Evolutionary conservation across 2,888 invertebrate genomes (phyloP), one percentile per base, ranked within the genome.

Genomic region (Bimastos eiseni): DNA sequence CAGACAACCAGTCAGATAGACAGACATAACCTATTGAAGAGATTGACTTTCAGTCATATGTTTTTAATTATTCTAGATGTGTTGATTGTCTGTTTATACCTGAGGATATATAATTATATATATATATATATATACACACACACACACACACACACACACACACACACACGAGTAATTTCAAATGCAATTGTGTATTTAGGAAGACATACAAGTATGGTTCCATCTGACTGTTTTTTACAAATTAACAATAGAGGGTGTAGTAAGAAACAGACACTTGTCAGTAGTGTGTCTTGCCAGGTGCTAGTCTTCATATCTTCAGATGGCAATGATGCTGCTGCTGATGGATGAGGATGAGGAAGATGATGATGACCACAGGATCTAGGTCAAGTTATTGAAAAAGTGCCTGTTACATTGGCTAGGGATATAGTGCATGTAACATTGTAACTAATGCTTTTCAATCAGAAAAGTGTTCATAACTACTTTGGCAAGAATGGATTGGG

Each of bases 81-180:
- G 70, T 70, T n/a, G 70, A 70, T 70, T 70, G 70, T 70, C 70
- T 70, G 70, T 70, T 70, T 70, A n/a, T 70, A n/a, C 70, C 70
- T n/a, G 30, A n/a, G 70, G n/a, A n/a, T 30, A 70, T 30, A 8
- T n/a, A 8, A n/a, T 8, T 70, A 11, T n/a, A 8, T 70, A 17
- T 44, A 44, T 44, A 44, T 44, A 41, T 24, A 55, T 24, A 30
- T 55, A 11, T 55, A 30, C 8, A 30, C 30, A 30, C 30, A 44
- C 2, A 44, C 4, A 55, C 4, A 30, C 30, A 30, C 30, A 30
- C 19, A 19, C 19, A 19, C n/a, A n/a, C n/a, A n/a, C n/a, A n/a
- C n/a, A n/a, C n/a, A n/a, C n/a, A n/a, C n/a, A n/a, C n/a, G n/a
- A n/a, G n/a, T n/a, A n/a, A n/a, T n/a, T n/a, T n/a, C n/a, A n/a